Conservation (phyloP, 2,888 invertebrate species). For the Thecophora atra region DNA sequence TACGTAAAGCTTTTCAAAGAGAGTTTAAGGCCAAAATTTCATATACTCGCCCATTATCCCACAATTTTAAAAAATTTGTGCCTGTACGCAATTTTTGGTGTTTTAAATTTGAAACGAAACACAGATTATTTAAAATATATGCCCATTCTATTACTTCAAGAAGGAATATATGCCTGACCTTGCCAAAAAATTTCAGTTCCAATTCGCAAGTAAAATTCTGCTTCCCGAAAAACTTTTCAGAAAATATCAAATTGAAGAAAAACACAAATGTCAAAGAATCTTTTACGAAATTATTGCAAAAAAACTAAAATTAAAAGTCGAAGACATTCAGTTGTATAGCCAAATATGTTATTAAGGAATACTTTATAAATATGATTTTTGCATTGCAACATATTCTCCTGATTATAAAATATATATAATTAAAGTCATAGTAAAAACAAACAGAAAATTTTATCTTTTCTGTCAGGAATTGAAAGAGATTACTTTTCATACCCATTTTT, state of each 20-base stretch:
- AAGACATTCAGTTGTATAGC: neutral
- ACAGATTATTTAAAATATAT: conserved; percentile 9
- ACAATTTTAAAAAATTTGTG: conserved; percentile 3
- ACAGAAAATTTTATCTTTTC: neutral
- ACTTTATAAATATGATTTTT: conserved; percentile 6
- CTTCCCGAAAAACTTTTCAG: conserved; percentile 7
- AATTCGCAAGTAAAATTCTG: conserved; percentile 10
- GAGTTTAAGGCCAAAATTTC: conserved; percentile 18
- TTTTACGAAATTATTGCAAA: conserved; percentile 13
- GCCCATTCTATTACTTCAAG: conserved; percentile 1
- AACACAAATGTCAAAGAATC: conserved; percentile 1
- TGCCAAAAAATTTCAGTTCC: conserved; percentile 12
- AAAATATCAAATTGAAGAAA: neutral
- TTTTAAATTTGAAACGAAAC: conserved; percentile 23
- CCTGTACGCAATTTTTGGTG: conserved; percentile 15
- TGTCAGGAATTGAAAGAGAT: conserved; percentile 3
- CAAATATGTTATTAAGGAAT: conserved; percentile 7
- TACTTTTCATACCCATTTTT: neutral
- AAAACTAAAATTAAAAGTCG: neutral
- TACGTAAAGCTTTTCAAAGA: conserved; percentile 30
- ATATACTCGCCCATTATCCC: conserved; percentile 18
- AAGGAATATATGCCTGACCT: neutral
- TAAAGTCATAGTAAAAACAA: conserved; percentile 10
- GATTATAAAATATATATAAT: conserved; percentile 18
- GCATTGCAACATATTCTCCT: neutral